Conservation (phyloP, 2,797 vertebrate genomes). For the Poecilia picta region DNA sequence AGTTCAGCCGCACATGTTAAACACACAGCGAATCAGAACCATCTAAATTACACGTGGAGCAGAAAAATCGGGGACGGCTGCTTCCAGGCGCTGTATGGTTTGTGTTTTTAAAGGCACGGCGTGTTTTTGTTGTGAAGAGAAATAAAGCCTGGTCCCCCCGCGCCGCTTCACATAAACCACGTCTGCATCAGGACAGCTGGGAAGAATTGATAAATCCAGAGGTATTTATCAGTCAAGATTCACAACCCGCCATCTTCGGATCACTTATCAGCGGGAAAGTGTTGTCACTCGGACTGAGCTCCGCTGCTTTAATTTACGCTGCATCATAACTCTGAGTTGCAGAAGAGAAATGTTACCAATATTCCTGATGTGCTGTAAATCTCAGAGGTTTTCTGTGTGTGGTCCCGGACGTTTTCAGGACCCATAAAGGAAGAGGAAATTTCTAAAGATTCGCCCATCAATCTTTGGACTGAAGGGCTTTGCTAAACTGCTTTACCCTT, state of each 20-base stretch:
- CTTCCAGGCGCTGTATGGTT: conserved; percentile 44
- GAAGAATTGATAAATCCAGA: conserved; percentile 53
- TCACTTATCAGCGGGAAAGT: conserved; percentile 66
- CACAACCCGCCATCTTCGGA: conserved; percentile 56
- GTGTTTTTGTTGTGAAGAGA: conserved; percentile 26
- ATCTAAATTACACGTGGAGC: conserved; percentile 28
- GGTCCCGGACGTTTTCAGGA: conserved; percentile 4
- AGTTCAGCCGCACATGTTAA: conserved; percentile 36
- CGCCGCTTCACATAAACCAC: conserved; percentile 58
- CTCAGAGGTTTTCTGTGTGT: conserved; percentile 13
- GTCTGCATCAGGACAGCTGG: conserved; percentile 53
- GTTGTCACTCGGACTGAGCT: conserved; percentile 29
- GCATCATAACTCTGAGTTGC: conserved; percentile 17
- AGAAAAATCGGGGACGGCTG: conserved; percentile 22
- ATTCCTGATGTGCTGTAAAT: conserved; percentile 54
- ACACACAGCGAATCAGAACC: conserved; percentile 41
- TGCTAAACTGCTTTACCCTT: background rate
- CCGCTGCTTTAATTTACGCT: conserved; percentile 53
- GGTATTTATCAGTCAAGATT: conserved; percentile 68
- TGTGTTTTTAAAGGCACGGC: conserved; percentile 36
- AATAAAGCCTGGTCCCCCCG: conserved; percentile 36
- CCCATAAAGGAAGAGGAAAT: background rate
- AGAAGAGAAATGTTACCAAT: conserved; percentile 53
- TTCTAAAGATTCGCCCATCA: conserved; percentile 1
- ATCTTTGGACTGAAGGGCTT: background rate